A percentile compares a stretch with the other conserved stretches of the same genome.
These are phyloP conservation scores for Urocynchramus pylzowi DNA, from an alignment of 2,113 vertebrate species.

Conservation along the genomic window DNA sequence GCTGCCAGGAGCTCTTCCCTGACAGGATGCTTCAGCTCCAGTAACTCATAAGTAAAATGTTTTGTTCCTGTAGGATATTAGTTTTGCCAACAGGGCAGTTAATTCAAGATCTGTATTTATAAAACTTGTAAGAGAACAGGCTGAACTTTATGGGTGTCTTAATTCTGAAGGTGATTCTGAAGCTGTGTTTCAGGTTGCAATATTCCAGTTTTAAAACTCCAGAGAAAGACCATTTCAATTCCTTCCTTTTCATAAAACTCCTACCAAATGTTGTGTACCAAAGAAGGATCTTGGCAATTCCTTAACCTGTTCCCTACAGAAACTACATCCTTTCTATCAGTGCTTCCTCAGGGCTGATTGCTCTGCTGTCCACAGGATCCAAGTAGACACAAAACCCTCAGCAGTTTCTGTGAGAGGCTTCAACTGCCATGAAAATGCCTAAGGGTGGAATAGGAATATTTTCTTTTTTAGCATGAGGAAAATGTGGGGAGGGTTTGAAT, in stretches of 20 bases:
- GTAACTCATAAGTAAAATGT: background rate
- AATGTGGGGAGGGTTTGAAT: background rate
- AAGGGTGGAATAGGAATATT: background rate
- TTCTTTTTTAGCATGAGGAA: background rate
- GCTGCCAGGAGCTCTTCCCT: background rate
- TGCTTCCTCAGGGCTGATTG: conserved; percentile 93
- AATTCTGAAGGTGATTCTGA: background rate
- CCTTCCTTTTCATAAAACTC: background rate
- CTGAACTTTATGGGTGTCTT: background rate
- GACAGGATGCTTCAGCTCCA: background rate
- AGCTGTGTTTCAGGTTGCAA: background rate
- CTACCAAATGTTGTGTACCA: background rate
- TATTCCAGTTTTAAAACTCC: background rate
- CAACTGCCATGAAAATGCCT: background rate
- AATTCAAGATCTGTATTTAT: background rate
- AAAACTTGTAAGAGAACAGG: background rate
- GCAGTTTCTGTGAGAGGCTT: background rate
- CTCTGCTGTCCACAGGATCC: conserved; percentile 94
- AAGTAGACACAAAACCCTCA: conserved; percentile 75
- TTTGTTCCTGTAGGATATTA: background rate
- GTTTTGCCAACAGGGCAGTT: background rate
- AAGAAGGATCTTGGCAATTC: background rate
- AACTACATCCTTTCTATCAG: conserved; percentile 98
- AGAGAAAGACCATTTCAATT: background rate
- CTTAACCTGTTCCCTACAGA: conserved; percentile 79